Evolutionary conservation across 92 coral and sea anemone species (phyloP), one percentile per base, ranked within the genome.

Genomic region (Scolanthus callimorphus): DNA sequence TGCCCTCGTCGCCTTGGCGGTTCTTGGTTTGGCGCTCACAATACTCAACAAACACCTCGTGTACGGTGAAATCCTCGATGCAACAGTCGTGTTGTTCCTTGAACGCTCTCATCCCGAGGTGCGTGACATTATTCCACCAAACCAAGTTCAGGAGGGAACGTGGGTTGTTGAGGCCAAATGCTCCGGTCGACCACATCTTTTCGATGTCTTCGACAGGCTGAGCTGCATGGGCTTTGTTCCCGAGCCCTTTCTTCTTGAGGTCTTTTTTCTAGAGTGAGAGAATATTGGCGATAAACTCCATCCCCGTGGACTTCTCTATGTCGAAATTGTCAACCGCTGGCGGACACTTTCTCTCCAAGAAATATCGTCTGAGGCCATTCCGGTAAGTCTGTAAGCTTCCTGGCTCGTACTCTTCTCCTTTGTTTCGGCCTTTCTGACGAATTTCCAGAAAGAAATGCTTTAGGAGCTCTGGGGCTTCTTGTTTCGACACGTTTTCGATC

Each of bases 101-200:
- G 46, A 28, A 19, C 20, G 46, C 57, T 17, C 59, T 45, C 76
- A 57, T 69, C 20, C 67, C 59, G 2, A 69, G 51, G 19, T 39
- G 53, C 20, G 30, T 57, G 43, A 69, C 34, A 22, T 69, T 69
- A 34, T 57, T 57, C 66, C 59, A 69, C 65, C 74, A 67, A 55
- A 67, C 65, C 25, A 67, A 56, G 4, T 55, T 45, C 3, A 55
- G 55, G 53, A 46, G 69, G 17, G 57, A 24, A 38, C 54, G 38
- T 24, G 56, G 53, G 25, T 60, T 60, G 29, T 26, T 46, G 22
- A 45, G 55, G 23, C 70, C 31, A 23, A 50, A 21, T 49, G 50
- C 50, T 2, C 28, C 28, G n/a, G 30, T n/a, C 31, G 39, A n/a
- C 55, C 55, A 43, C 37, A 60, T 43, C 23, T 44, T 60, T 17